Evolutionary conservation across 2,888 invertebrate genomes (phyloP), one percentile per base, ranked within the genome.

Genomic region (Deilephila porcellus): DNA sequence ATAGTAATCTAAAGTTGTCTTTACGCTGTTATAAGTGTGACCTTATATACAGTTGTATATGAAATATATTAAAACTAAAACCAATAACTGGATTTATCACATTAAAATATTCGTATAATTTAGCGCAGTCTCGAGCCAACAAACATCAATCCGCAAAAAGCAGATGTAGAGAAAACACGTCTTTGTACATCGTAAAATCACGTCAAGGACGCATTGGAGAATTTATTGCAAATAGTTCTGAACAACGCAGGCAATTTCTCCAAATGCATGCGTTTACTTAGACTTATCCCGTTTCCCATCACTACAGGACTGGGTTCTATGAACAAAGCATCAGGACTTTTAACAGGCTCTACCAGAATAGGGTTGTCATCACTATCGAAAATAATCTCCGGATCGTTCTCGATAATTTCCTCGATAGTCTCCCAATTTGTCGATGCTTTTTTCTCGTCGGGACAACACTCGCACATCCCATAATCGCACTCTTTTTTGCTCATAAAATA

Each of bases 321-420:
- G 20, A 37, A 29, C 34, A 67, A 64, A 34, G 72, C 19, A 6
- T 73, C 72, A 0, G 64, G 72, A 29, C 82, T 82, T 45, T 81
- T 84, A 1, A 87, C 82, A 4, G 86, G 88, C 74, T 92, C 90
- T 3, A 93, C 90, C 1, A 92, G 81, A 11, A 91, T 90, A 17
- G 93, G 93, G 76, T 92, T 92, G 63, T 93, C 90, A 29, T 94
- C 90, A 14, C 84, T 78, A 85, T 94, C 94, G 82, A 94, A 94
- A 76, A 94, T 94, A 1, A 94, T 94, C 78, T 94, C 94, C 2
- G 94, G 93, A 82, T 94, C 93, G 63, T 93, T 93, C 71, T 93
- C 93, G n/a, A 94, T 94, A 1, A 92, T 92, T 72, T 93, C 91
- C 82, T 93, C 93, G 34, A 94, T 93, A 0, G 90, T 88, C 73